A percentile compares a stretch with the other conserved stretches of the same genome.
These are phyloP conservation scores for Athalia cordata DNA, from an alignment of 2,888 invertebrate genomes.

Conservation along the genomic window DNA sequence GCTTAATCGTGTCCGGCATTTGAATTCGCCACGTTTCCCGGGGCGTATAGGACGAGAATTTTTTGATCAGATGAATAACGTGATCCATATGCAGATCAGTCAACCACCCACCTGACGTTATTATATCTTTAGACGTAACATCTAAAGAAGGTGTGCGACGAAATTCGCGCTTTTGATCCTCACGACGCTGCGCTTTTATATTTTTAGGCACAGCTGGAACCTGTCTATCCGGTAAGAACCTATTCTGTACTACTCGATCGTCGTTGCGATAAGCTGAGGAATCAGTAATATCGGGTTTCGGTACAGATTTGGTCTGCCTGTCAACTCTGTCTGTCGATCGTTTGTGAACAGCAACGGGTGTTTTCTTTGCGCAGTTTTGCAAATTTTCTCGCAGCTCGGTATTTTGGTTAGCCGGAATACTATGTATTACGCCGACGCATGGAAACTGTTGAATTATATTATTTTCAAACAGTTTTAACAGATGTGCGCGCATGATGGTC, in stretches of 20 bases:
- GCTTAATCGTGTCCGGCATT: conserved; percentile 41
- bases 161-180: too few relatives aligned
- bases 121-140: not conserved
- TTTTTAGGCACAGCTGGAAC: not conserved
- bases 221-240: too few relatives aligned
- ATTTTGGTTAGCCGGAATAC: not conserved
- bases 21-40: conserved; percentile 40
- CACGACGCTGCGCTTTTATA: not conserved
- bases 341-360: not conserved
- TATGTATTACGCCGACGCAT: too few relatives aligned
- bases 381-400: not conserved
- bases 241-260: too few relatives aligned
- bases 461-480: too few relatives aligned
- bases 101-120: conserved; percentile 23
- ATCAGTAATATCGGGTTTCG: too few relatives aligned
- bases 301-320: too few relatives aligned
- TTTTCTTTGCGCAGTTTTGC: not conserved
- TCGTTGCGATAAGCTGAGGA: too few relatives aligned
- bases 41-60: conserved; percentile 29
- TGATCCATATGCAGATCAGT: conserved; percentile 45
- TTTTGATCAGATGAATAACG: conserved; percentile 37
- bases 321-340: too few relatives aligned
- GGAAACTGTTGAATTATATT: too few relatives aligned
- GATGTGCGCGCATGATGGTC: conserved; percentile 43
- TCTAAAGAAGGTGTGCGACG: not conserved